Conservation (phyloP, 2,797 vertebrate species). For the Cyclura pinguis region DNA sequence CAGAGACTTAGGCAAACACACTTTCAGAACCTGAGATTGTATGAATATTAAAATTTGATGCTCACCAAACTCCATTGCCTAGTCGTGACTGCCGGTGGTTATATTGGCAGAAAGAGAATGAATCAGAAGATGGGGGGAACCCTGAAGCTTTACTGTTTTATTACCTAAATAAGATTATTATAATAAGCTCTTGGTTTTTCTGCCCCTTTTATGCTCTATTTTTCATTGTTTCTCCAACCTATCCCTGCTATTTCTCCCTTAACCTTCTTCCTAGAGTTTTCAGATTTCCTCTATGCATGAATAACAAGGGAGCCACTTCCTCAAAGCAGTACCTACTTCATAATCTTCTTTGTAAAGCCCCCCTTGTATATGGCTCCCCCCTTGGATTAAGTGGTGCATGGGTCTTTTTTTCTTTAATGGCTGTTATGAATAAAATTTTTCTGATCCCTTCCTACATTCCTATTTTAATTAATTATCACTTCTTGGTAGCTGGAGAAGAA, state of each 20-base stretch:
- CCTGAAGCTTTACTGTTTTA: constrained; percentile 67
- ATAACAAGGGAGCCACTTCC: constrained; percentile 10
- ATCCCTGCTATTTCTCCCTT: constrained; percentile 40
- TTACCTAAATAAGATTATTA: constrained; percentile 75
- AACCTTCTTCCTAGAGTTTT: constrained; percentile 40
- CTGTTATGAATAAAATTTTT: constrained; percentile 15
- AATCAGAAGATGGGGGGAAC: constrained; percentile 54
- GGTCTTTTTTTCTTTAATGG: background rate
- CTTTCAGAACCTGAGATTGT: background rate
- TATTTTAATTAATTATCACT: constrained; percentile 59
- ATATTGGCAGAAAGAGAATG: constrained; percentile 59
- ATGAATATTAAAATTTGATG: background rate
- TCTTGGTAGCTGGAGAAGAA: constrained; percentile 41
- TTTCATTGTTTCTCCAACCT: constrained; percentile 51
- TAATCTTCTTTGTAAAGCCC: rapidly evolving
- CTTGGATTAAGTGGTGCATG: rapidly evolving
- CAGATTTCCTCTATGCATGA: background rate
- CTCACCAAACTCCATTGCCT: background rate
- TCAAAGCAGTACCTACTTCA: background rate
- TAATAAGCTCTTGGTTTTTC: constrained; percentile 64
- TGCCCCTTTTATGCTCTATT: constrained; percentile 47
- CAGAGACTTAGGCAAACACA: background rate
- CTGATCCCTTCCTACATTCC: constrained; percentile 38
- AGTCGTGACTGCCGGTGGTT: background rate
- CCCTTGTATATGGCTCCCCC: background rate